Evolutionary conservation across 2,888 invertebrate genomes (phyloP).

Genomic region (Pediacus dermestoides): DNA sequence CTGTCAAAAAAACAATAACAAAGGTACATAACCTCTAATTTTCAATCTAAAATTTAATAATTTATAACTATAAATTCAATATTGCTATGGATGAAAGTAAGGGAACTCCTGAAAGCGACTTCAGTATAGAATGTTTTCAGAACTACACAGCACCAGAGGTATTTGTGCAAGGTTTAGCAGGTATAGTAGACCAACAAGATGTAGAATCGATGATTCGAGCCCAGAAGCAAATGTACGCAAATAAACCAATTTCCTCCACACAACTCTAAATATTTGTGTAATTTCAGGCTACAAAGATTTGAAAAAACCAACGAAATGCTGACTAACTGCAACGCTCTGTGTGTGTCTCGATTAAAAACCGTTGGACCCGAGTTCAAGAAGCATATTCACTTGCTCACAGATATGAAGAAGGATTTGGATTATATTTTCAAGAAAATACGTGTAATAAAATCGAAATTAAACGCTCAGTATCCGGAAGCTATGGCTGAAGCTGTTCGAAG

Average conservation of each 20-base stretch:
- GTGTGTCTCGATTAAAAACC: slow-evolving; percentile 78
- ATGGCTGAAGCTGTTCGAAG: slow-evolving; percentile 58
- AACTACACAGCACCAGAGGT: slow-evolving; percentile 89
- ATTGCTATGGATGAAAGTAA: slow-evolving; percentile 48
- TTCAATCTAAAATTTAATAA: neutral
- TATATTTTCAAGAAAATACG: slow-evolving; percentile 91
- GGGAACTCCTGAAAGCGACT: slow-evolving; percentile 64
- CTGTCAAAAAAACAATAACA: too few relatives aligned
- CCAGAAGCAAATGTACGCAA: slow-evolving; percentile 84
- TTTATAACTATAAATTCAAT: too few relatives aligned
- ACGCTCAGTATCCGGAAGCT: slow-evolving; percentile 64
- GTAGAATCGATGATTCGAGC: slow-evolving; percentile 86
- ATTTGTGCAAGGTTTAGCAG: slow-evolving; percentile 87
- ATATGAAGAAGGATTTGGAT: slow-evolving; percentile 94
- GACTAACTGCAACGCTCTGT: slow-evolving; percentile 93
- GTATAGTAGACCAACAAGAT: slow-evolving; percentile 87
- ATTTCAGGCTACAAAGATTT: slow-evolving; percentile 83
- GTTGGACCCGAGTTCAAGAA: slow-evolving; percentile 87
- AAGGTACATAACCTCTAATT: slow-evolving; percentile 1
- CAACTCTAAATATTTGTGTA: neutral
- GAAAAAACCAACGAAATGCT: slow-evolving; percentile 99
- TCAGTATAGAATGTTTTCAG: slow-evolving; percentile 84
- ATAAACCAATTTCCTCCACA: neutral
- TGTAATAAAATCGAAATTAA: slow-evolving; percentile 73
- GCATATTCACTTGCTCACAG: slow-evolving; percentile 79